Conservation (phyloP, 2,888 invertebrate species). For the Panorpa germanica region DNA sequence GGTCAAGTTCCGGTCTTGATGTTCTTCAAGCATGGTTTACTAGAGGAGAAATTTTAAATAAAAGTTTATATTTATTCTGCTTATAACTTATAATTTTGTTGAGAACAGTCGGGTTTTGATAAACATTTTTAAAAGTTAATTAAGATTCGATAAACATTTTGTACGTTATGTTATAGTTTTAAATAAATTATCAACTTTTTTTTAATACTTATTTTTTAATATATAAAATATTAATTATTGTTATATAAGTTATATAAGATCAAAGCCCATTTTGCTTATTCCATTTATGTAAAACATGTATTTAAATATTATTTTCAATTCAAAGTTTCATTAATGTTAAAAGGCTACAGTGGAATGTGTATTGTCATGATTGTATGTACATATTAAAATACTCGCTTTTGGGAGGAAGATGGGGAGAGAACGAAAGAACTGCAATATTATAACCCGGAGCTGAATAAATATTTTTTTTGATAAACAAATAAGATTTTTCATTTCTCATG, state of each 20-base stretch:
- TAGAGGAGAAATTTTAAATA: slow-evolving; percentile 82
- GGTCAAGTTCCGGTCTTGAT: slow-evolving; percentile 72
- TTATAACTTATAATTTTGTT: too few relatives aligned
- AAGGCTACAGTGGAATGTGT: neutral
- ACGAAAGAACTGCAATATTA: neutral
- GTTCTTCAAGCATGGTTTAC: slow-evolving; percentile 91
- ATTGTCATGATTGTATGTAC: slow-evolving; percentile 1
- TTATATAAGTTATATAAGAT: neutral
- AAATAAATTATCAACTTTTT: slow-evolving; percentile 1
- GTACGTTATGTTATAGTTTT: too few relatives aligned
- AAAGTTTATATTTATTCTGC: slow-evolving; percentile 9
- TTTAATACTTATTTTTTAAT: neutral
- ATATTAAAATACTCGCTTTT: neutral
- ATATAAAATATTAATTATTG: neutral
- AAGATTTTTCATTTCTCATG: too few relatives aligned
- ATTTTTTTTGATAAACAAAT: too few relatives aligned
- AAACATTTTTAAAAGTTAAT: too few relatives aligned
- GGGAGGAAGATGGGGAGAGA: neutral
- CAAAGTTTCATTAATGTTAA: neutral
- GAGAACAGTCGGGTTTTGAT: too few relatives aligned
- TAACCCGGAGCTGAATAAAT: too few relatives aligned
- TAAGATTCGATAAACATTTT: too few relatives aligned
- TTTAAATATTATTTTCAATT: slow-evolving; percentile 4
- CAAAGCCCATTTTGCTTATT: neutral
- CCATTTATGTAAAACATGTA: neutral